Evolutionary conservation across 1,140 invertebrate species (phyloP), one percentile per base, ranked within the genome.

Genomic region (Drosophila equinoxialis): DNA sequence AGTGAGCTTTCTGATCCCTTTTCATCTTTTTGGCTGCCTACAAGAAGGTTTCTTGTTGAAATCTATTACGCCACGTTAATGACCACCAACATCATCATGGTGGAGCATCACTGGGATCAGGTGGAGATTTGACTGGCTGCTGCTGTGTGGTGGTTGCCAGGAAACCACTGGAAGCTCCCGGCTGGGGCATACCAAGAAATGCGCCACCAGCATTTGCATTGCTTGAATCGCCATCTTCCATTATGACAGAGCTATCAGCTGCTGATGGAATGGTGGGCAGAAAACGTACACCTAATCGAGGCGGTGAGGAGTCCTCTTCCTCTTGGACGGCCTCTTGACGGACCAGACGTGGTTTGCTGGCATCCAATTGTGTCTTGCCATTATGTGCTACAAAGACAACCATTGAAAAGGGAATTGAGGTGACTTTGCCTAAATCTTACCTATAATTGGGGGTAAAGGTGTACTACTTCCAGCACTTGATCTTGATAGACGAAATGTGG

Each of bases 221-320:
- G 2, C 73, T 80, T 23, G 86, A 92, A 65, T 92, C 74, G 58
- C 94, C 94, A 62, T 96, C 96, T 48, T 96, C 96, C 87, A 95
- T 93, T 76, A 95, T 94, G 83, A 95, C 94, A 77, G 96, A 96
- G 57, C 95, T 95, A 92, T 97, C 96, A 5, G 96, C 95, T 1
- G 96, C 96, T 2, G 96, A 97, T 4, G 96, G 96, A 91, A 97
- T 97, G 7, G 96, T 97, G 57, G 95, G 95, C 54, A 96, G 92
- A 75, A 96, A 95, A 23, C 95, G 92, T 64, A 96, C 95, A 71
- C 94, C 94, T 62, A 94, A 91, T 92, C 94, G 92, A 42, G 94
- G 85, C 0, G 95, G 95, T 14, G 95, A 95, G 1, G 95, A 94
- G 83, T 96, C 95, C 70, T 90, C 81, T 72, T 94, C 95, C 67